These are phyloP conservation scores for Chrysolina haemoptera DNA, from an alignment of 2,888 invertebrate genomes.

Conservation along the genomic window DNA sequence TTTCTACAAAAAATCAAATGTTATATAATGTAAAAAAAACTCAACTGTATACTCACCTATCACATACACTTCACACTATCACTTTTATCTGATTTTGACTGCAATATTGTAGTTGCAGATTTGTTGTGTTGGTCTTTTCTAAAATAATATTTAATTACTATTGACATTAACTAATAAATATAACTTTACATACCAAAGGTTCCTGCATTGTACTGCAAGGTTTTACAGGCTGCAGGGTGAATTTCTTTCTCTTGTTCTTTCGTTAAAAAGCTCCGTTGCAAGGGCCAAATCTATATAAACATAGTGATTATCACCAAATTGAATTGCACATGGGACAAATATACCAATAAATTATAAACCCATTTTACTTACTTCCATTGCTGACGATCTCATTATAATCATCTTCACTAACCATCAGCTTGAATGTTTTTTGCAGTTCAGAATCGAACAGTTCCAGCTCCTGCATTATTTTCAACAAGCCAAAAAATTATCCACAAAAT, in stretches of 20 bases:
- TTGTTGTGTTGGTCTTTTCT: neutral
- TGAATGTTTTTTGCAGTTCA: slow-evolving; percentile 6
- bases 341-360: neutral
- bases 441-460: neutral
- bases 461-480: too few species aligned
- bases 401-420: neutral
- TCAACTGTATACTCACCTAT: neutral
- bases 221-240: neutral
- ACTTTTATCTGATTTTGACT: slow-evolving; percentile 8
- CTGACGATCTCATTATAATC: neutral
- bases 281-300: slow-evolving; percentile 16
- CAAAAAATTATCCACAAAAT: neutral
- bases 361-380: neutral
- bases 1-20: neutral
- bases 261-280: too few species aligned
- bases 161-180: slow-evolving; percentile 1
- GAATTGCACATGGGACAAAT: neutral
- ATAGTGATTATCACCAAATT: neutral
- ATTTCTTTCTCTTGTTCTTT: slow-evolving; percentile 18
- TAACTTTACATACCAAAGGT: neutral
- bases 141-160: neutral
- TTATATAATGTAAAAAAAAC: neutral
- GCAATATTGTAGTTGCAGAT: neutral
- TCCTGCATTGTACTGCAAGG: neutral
- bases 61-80: slow-evolving; percentile 3